Base-by-base conservation (phyloP, 2,797 vertebrate genomes). In the Lemur catta region DNA sequence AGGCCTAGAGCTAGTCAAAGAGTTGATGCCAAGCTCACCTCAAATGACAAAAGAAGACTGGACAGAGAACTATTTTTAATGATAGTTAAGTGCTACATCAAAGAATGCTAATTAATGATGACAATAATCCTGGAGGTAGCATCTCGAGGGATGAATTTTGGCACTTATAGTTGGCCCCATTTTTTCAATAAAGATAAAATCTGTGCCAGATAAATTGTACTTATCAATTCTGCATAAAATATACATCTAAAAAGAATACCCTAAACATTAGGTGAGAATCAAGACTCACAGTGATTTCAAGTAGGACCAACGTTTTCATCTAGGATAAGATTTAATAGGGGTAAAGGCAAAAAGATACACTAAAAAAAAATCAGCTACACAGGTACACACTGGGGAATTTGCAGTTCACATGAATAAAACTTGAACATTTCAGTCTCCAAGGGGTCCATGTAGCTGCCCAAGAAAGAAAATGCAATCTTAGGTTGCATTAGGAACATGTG, bases 101-200 rank as follows among this genome's bases (percentile, higher is more conserved):
- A 63, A 65, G 74, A 75, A 2, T 28, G 17, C 18, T 81, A 82
- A 63, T 81, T n/a, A 86, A 88, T 22, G 78, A 84, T 43, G 46
- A 72, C 8, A 63, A 65, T 59, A 67, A 91, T 50, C 13, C 67
- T 24, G 61, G 7, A 78, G 33, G 61, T 26, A 41, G 63, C 6
- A 41, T 84, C 63, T 91, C 24, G 28, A 18, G 4, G 20, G 24
- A 35, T 69, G 43, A 55, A 72, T 61, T 63, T 89, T 9, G 71
- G 26, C 10, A 69, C 7, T 76, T 59, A 18, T 2, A 71, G 43
- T 67, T 79, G 67, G 35, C 6, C 30, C 13, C 3, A 38, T 30
- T 76, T 41, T 81, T 94, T 76, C 28, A 87, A 35, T 82, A 94
- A 81, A 85, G 88, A 78, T 59, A 15, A 41, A 82, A 85, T 82